phyloP scores from a whole-genome alignment of 2,113 vertebrate species.

The Trochalopteron elliotii region DNA sequence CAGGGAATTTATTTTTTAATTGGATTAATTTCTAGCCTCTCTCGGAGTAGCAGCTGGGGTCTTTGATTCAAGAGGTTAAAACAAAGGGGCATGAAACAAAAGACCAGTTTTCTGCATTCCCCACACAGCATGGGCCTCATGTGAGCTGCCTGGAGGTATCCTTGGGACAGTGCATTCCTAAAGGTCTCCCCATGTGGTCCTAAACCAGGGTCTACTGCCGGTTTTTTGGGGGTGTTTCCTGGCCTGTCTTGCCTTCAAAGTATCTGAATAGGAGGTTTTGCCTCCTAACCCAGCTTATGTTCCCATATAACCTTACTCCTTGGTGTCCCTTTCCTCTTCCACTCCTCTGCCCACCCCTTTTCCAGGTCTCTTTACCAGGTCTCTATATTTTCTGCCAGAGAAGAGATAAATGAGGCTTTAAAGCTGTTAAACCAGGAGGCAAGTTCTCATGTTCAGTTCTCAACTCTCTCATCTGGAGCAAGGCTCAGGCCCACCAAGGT shows the following conservation, averaged over 20 bases:
- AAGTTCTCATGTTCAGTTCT: background rate
- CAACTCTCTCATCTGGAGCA: background rate
- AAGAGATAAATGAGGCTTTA: background rate
- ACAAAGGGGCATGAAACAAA: slow-evolving; percentile 58
- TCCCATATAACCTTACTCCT: background rate
- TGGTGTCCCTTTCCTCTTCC: background rate
- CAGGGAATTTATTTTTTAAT: slow-evolving; percentile 53
- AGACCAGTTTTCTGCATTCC: slow-evolving; percentile 40
- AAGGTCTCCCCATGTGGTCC: background rate
- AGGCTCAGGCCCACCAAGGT: background rate
- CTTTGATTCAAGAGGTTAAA: slow-evolving; percentile 63
- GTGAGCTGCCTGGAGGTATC: background rate
- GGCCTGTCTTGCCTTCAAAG: background rate
- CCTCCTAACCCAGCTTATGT: background rate
- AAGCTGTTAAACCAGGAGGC: background rate
- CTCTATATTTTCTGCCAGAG: background rate
- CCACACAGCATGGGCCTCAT: background rate
- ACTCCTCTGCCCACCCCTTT: rapidly evolving
- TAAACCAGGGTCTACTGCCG: background rate
- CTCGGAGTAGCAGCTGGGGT: slow-evolving; percentile 47
- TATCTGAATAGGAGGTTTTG: background rate
- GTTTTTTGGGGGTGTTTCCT: background rate
- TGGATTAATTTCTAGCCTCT: slow-evolving; percentile 64
- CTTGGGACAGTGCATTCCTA: background rate
- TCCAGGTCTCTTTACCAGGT: background rate